Percentiles rank a stretch among this genome's conserved stretches.
These are phyloP conservation scores for Oreochromis niloticus DNA, from an alignment of 2,113 vertebrate species.

Conservation along the genomic window DNA sequence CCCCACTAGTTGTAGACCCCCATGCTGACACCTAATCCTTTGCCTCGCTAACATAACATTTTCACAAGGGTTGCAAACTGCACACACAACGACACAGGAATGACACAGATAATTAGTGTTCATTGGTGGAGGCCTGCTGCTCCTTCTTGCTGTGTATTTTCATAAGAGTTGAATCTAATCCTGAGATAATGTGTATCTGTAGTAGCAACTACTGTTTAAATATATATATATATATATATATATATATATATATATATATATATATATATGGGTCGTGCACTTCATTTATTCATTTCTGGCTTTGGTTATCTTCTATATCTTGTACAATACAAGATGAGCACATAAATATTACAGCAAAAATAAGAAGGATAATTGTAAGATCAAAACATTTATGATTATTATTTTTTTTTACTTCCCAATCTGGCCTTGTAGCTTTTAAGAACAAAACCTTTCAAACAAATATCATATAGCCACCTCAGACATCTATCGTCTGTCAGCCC, in stretches of 20 bases:
- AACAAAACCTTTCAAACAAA: background rate
- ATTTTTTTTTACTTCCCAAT: background rate
- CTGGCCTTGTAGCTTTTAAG: background rate
- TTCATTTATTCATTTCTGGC: background rate
- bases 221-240: background rate
- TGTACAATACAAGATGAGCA: background rate
- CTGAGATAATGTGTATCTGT: constrained; percentile 6
- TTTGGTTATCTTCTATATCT: background rate
- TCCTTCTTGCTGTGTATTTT: constrained; percentile 52
- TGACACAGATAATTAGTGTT: constrained; percentile 68
- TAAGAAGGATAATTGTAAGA: background rate
- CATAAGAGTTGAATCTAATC: constrained; percentile 24
- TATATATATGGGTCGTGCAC: rapidly evolving
- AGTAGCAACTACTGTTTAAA: background rate
- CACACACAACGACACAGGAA: constrained; percentile 26
- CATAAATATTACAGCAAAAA: background rate
- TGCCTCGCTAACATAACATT: constrained; percentile 69
- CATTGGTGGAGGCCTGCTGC: constrained; percentile 34
- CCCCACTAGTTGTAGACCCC: background rate
- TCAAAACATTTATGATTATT: background rate
- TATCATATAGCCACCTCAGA: background rate
- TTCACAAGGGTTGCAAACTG: constrained; percentile 62
- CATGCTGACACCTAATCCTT: constrained; percentile 63
- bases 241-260: no score
- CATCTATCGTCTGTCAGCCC: constrained; percentile 14